Evolutionary conservation across 2,797 vertebrate species (phyloP).

Genomic region (Danio aesculapii): DNA sequence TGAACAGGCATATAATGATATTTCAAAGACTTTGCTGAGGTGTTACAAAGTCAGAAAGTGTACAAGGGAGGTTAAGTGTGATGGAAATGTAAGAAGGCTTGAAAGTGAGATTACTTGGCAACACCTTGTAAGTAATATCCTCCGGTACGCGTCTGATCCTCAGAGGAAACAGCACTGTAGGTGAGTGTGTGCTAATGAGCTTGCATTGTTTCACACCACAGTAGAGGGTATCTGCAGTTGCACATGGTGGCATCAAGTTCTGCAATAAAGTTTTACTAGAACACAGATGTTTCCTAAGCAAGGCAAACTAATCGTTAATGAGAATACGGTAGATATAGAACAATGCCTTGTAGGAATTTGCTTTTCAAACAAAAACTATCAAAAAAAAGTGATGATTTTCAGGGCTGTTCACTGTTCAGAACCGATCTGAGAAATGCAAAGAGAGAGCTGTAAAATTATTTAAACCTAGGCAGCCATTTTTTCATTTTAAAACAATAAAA

Average conservation of each 20-base stretch:
- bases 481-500: neutral
- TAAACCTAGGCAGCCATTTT: neutral
- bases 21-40: conserved; percentile 20
- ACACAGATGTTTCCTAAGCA: conserved; percentile 14
- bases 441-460: neutral
- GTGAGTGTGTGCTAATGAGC: conserved; percentile 53
- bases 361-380: neutral
- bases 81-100: conserved; percentile 15
- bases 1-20: neutral
- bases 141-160: conserved; percentile 19
- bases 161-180: conserved; percentile 42
- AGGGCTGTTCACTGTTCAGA: neutral
- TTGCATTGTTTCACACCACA: conserved; percentile 43
- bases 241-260: conserved; percentile 29
- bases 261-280: neutral
- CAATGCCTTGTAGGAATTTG: neutral
- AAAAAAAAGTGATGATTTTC: neutral
- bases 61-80: conserved; percentile 12
- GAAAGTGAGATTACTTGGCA: conserved; percentile 20
- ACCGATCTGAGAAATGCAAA: neutral
- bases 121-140: conserved; percentile 48
- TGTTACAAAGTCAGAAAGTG: conserved; percentile 10
- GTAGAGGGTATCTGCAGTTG: conserved; percentile 5
- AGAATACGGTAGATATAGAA: neutral
- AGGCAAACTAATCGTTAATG: neutral